A percentile compares a stretch with the other conserved stretches of the same genome.
Conservation (phyloP, 2,888 invertebrate species). For the Periphyllus acericola region DNA sequence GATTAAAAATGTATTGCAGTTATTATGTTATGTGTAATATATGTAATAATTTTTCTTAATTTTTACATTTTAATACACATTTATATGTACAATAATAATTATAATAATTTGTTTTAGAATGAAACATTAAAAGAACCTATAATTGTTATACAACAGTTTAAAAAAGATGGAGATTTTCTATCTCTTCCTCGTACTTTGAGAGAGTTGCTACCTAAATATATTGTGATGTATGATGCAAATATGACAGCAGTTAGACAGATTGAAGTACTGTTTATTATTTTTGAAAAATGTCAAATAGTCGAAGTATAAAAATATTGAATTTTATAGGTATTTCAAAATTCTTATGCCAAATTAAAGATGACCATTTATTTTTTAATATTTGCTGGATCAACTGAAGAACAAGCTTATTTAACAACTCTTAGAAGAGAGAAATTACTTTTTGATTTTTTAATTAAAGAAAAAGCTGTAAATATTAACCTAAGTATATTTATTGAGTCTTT, state of each 20-base stretch:
- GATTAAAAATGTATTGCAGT: too few relatives aligned
- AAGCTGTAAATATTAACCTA: slow-evolving; percentile 72
- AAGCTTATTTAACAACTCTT: slow-evolving; percentile 90
- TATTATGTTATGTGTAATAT: too few relatives aligned
- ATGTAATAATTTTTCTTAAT: too few relatives aligned
- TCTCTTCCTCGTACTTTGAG: slow-evolving; percentile 72
- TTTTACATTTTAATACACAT: too few relatives aligned
- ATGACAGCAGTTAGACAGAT: slow-evolving; percentile 88
- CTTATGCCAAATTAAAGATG: slow-evolving; percentile 69
- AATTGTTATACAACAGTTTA: slow-evolving; percentile 81
- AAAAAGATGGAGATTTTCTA: slow-evolving; percentile 78
- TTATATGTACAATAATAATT: neutral
- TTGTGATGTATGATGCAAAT: slow-evolving; percentile 91
- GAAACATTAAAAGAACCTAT: slow-evolving; percentile 77
- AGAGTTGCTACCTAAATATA: slow-evolving; percentile 76
- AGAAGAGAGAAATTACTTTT: slow-evolving; percentile 94
- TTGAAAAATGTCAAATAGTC: neutral
- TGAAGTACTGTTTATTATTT: slow-evolving; percentile 72
- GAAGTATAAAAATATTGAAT: slow-evolving; percentile 32
- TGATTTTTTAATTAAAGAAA: slow-evolving; percentile 89
- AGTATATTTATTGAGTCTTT: slow-evolving; percentile 1
- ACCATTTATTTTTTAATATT: slow-evolving; percentile 92
- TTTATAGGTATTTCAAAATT: slow-evolving; percentile 74
- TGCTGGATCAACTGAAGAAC: slow-evolving; percentile 94
- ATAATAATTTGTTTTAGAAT: slow-evolving; percentile 68